These are phyloP conservation scores for Lethenteron reissneri DNA, from an alignment of 2,113 vertebrate genomes.

Conservation along the genomic window DNA sequence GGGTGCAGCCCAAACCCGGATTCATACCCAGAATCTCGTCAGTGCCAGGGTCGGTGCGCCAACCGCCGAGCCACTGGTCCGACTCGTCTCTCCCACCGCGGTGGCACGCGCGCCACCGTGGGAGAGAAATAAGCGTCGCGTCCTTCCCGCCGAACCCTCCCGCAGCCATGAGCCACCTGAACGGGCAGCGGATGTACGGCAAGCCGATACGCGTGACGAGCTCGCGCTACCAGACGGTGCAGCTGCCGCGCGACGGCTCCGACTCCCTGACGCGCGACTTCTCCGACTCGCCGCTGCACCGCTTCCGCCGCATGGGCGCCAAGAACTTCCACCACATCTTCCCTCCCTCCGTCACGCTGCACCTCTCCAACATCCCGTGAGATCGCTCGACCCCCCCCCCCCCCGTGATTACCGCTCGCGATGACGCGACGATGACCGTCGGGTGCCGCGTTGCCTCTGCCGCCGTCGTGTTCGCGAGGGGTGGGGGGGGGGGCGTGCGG, in stretches of 20 bases:
- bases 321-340: constrained; percentile 98
- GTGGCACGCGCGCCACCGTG: too few relatives aligned
- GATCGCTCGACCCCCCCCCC: constrained; percentile 16
- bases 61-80: too few relatives aligned
- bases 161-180: constrained; percentile 87
- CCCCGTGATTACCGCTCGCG: constrained; percentile 5
- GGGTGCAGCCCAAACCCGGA: too few relatives aligned
- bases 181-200: constrained; percentile 91
- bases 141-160: background rate
- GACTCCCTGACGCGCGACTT: constrained; percentile 91
- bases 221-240: constrained; percentile 85
- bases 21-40: too few relatives aligned
- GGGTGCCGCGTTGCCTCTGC: background rate
- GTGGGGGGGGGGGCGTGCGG: background rate
- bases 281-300: constrained; percentile 80
- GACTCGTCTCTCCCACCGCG: too few relatives aligned
- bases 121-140: too few relatives aligned
- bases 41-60: too few relatives aligned
- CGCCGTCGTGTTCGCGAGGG: background rate
- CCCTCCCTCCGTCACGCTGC: constrained; percentile 65
- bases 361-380: constrained; percentile 92
- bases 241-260: constrained; percentile 74
- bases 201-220: constrained; percentile 88
- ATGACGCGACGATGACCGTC: background rate
- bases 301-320: constrained; percentile 86